Percentiles rank a stretch among this genome's conserved stretches.
These are phyloP conservation scores for Gymnoscelis rufifasciata DNA, from an alignment of 2,888 invertebrate species.

Conservation along the genomic window DNA sequence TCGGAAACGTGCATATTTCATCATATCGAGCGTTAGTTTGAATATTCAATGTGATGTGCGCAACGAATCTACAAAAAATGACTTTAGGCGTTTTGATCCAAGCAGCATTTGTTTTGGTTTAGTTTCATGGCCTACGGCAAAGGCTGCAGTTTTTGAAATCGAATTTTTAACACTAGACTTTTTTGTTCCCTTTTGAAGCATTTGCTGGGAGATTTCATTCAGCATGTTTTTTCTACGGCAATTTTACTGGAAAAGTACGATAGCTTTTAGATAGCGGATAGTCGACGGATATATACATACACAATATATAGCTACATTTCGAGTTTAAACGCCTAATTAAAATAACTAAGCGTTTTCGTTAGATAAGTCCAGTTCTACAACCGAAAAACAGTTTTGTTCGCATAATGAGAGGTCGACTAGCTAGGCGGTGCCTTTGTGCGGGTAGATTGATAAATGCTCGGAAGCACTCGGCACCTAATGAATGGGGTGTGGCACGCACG, in stretches of 20 bases:
- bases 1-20: constrained; percentile 39
- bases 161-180: constrained; percentile 11
- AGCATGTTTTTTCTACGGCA: background rate
- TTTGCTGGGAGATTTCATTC: constrained; percentile 3
- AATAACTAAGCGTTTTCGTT: no score
- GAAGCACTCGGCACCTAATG: constrained; percentile 76
- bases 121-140: constrained; percentile 23
- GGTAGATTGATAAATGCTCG: constrained; percentile 76
- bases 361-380: background rate
- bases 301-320: no score
- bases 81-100: constrained; percentile 29
- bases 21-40: constrained; percentile 33
- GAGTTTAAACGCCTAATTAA: background rate
- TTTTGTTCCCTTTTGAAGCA: constrained; percentile 8
- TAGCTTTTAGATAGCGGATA: no score
- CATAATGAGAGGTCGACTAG: constrained; percentile 36
- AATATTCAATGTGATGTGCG: constrained; percentile 38
- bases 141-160: constrained; percentile 23
- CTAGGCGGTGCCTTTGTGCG: constrained; percentile 49
- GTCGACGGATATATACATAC: no score
- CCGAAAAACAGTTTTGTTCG: constrained; percentile 30
- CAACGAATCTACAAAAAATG: constrained; percentile 35
- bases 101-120: constrained; percentile 29
- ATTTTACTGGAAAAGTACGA: background rate
- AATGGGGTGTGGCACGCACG: constrained; percentile 76